Evolutionary conservation across 2,888 invertebrate species (phyloP).

Genomic region (Monopis laevigella): DNA sequence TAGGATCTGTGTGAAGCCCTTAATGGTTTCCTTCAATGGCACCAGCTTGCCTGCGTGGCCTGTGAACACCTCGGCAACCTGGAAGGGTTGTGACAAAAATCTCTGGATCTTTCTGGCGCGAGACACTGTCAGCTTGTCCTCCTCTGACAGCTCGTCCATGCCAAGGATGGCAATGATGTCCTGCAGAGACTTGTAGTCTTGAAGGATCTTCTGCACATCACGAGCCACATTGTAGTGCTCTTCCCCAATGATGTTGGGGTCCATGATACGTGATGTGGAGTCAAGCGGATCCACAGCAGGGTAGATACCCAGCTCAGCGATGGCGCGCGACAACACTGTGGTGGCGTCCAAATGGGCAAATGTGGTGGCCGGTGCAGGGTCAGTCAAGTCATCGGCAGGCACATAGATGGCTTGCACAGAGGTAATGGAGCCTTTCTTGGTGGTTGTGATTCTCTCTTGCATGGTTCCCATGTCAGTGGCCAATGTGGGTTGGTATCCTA

Average conservation of each 20-base stretch:
- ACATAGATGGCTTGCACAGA: slow-evolving; percentile 90
- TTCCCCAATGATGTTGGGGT: slow-evolving; percentile 88
- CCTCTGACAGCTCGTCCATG: slow-evolving; percentile 90
- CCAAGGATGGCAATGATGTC: slow-evolving; percentile 89
- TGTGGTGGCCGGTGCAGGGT: slow-evolving; percentile 95
- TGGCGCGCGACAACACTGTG: slow-evolving; percentile 91
- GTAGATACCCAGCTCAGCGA: slow-evolving; percentile 93
- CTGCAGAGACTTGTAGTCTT: slow-evolving; percentile 74
- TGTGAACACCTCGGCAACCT: slow-evolving; percentile 92
- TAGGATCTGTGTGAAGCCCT: slow-evolving; percentile 87
- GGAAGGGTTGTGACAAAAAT: slow-evolving; percentile 87
- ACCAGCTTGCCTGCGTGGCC: slow-evolving; percentile 92
- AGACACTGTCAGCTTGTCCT: slow-evolving; percentile 84
- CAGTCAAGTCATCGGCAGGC: slow-evolving; percentile 94
- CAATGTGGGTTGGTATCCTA: slow-evolving; percentile 95
- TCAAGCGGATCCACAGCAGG: slow-evolving; percentile 96
- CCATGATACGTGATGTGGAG: slow-evolving; percentile 94
- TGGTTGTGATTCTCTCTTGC: slow-evolving; percentile 95
- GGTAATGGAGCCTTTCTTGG: slow-evolving; percentile 88
- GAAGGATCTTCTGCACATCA: slow-evolving; percentile 92
- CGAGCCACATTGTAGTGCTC: slow-evolving; percentile 92
- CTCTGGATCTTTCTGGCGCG: slow-evolving; percentile 87
- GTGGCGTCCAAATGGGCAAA: slow-evolving; percentile 97
- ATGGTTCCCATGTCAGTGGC: slow-evolving; percentile 98
- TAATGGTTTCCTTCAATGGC: slow-evolving; percentile 86